Percentiles rank a stretch among this genome's conserved stretches.
Evolutionary conservation across 1,140 invertebrate genomes (phyloP).

Genomic region (Brachionus angularis): DNA sequence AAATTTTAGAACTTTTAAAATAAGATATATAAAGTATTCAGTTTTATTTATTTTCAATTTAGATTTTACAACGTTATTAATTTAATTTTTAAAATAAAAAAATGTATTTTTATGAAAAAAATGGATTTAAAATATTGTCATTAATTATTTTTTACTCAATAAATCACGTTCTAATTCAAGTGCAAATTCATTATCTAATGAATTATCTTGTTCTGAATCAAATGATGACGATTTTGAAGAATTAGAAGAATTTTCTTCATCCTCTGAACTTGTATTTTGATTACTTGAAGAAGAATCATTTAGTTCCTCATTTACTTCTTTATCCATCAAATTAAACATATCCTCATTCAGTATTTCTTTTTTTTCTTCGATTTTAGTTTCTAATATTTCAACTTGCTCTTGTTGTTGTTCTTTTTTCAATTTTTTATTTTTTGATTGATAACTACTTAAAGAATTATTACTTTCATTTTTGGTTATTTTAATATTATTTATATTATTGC

Average conservation of each 20-base stretch:
- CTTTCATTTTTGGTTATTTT: not conserved
- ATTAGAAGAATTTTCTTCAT: not conserved
- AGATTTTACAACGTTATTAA: no score
- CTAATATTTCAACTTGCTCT: not conserved
- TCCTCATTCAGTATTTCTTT: constrained; percentile 32
- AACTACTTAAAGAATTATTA: no score
- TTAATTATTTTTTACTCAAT: constrained; percentile 16
- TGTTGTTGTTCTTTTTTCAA: not conserved
- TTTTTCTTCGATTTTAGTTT: not conserved
- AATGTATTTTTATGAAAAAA: no score
- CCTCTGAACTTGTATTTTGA: not conserved
- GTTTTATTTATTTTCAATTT: no score
- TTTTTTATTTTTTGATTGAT: not conserved
- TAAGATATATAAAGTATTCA: no score
- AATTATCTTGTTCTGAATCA: constrained; percentile 25
- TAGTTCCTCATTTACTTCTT: constrained; percentile 27
- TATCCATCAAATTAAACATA: constrained; percentile 20
- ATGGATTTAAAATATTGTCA: not conserved
- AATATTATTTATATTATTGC: not conserved
- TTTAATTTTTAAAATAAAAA: not conserved
- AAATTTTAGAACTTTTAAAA: no score
- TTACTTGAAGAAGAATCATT: not conserved
- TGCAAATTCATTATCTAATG: constrained; percentile 12
- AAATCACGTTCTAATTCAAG: constrained; percentile 25
- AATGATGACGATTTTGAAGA: not conserved